A percentile compares a stretch with the other conserved stretches of the same genome.
Conservation (phyloP, 2,797 vertebrate species). For the Sarcophilus harrisii region DNA sequence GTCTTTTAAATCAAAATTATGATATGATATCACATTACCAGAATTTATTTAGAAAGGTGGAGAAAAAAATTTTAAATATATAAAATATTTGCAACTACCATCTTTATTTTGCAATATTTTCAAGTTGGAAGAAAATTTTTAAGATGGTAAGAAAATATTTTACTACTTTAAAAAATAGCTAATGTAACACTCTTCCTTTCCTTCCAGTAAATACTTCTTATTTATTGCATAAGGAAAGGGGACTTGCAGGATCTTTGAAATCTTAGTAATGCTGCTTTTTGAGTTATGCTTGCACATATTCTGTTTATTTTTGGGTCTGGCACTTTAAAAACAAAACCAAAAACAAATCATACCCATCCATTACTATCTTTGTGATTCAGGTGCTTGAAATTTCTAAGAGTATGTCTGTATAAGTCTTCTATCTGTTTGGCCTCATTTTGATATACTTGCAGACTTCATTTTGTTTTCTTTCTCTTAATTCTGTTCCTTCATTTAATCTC, state of each 20-base stretch:
- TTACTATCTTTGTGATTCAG: slow-evolving; percentile 89
- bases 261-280: slow-evolving; percentile 80
- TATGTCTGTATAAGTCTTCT: slow-evolving; percentile 87
- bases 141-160: slow-evolving; percentile 58
- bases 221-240: slow-evolving; percentile 71
- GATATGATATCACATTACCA: slow-evolving; percentile 48
- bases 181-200: slow-evolving; percentile 65
- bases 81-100: slow-evolving; percentile 61
- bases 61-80: slow-evolving; percentile 47
- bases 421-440: slow-evolving; percentile 91
- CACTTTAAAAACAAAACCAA: slow-evolving; percentile 86
- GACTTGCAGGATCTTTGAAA: slow-evolving; percentile 72
- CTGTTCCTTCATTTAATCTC: slow-evolving; percentile 88
- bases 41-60: slow-evolving; percentile 58
- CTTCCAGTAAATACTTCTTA: slow-evolving; percentile 55
- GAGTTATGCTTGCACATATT: slow-evolving; percentile 83
- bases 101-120: slow-evolving; percentile 67
- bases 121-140: slow-evolving; percentile 69
- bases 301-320: slow-evolving; percentile 90
- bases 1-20: slow-evolving; percentile 60
- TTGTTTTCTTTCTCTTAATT: slow-evolving; percentile 91
- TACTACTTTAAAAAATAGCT: slow-evolving; percentile 56
- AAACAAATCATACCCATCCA: slow-evolving; percentile 87
- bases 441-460: slow-evolving; percentile 91
- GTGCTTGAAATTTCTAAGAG: slow-evolving; percentile 88